Conservation (phyloP, 2,888 invertebrate species). For the Pseudanteris insignis region DNA sequence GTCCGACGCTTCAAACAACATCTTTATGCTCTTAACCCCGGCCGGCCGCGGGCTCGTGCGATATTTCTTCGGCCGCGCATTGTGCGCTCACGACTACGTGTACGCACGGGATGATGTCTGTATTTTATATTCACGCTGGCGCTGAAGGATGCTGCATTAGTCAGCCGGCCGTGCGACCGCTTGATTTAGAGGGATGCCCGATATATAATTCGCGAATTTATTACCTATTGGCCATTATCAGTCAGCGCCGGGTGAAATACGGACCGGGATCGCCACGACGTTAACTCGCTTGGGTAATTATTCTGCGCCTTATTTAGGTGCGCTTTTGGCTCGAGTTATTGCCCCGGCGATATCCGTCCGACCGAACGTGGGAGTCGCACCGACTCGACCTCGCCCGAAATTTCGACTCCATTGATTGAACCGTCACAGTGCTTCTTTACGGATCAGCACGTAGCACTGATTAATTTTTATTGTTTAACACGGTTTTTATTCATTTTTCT, state of each 20-base stretch:
- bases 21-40: conserved; percentile 60
- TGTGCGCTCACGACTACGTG: conserved; percentile 24
- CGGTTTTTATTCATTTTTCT: too few species aligned
- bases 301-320: conserved; percentile 13
- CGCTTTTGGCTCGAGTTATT: conserved; percentile 15
- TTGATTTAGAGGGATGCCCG: conserved; percentile 33
- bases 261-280: conserved; percentile 9
- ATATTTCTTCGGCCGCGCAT: conserved; percentile 50
- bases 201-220: conserved; percentile 45
- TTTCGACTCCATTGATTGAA: too few species aligned
- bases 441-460: too few species aligned
- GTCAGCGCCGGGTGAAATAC: conserved; percentile 33
- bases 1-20: conserved; percentile 63
- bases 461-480: too few species aligned
- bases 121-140: conserved; percentile 44
- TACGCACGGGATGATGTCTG: conserved; percentile 43
- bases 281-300: conserved; percentile 22
- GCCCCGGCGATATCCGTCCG: background rate
- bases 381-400: too few species aligned
- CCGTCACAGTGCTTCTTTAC: too few species aligned
- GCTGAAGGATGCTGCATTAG: conserved; percentile 43
- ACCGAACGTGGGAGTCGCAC: conserved; percentile 2
- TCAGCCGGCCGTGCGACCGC: conserved; percentile 31
- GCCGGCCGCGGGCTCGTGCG: conserved; percentile 50
- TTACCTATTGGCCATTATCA: conserved; percentile 42